phyloP scores from a whole-genome alignment of 64 coral and sea anemone species.

The Anthopleura sola region DNA sequence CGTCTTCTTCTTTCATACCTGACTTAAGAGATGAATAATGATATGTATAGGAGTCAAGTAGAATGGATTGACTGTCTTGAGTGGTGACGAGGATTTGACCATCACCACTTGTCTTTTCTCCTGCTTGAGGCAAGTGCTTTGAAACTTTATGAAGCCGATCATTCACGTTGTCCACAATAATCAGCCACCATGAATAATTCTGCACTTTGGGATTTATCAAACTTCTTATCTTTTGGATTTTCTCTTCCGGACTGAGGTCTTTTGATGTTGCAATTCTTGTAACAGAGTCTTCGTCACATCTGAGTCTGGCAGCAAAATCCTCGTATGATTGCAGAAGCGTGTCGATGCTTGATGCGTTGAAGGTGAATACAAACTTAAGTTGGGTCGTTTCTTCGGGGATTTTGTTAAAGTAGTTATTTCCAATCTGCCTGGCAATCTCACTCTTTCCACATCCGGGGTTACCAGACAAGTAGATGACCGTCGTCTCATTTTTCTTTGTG shows the following conservation, averaged over 20 bases:
- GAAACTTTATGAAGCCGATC: conserved; percentile 8
- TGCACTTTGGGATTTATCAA: conserved; percentile 4
- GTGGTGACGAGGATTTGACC: conserved; percentile 63
- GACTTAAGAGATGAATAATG: conserved; percentile 11
- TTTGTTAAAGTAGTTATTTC: conserved; percentile 13
- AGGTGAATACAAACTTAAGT: conserved; percentile 44
- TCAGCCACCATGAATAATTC: conserved; percentile 38
- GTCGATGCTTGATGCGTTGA: conserved; percentile 33
- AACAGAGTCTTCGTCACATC: conserved; percentile 38
- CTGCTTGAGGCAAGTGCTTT: conserved; percentile 9
- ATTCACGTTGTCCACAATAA: conserved; percentile 53
- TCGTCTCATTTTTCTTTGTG: conserved; percentile 10
- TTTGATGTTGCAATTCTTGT: conserved; percentile 11
- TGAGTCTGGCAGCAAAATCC: conserved; percentile 25
- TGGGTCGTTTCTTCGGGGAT: background rate
- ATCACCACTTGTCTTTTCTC: conserved; percentile 24
- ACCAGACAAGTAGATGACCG: conserved; percentile 21
- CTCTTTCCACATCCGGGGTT: conserved; percentile 27
- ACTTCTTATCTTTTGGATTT: conserved; percentile 19
- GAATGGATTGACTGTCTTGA: conserved; percentile 38
- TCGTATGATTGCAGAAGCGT: conserved; percentile 44
- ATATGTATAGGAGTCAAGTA: background rate
- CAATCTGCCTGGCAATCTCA: conserved; percentile 11
- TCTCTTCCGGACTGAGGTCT: conserved; percentile 25
- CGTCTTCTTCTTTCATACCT: conserved; percentile 27